Evolutionary conservation across 2,888 invertebrate species (phyloP).

Genomic region (Psylliodes chrysocephalus): DNA sequence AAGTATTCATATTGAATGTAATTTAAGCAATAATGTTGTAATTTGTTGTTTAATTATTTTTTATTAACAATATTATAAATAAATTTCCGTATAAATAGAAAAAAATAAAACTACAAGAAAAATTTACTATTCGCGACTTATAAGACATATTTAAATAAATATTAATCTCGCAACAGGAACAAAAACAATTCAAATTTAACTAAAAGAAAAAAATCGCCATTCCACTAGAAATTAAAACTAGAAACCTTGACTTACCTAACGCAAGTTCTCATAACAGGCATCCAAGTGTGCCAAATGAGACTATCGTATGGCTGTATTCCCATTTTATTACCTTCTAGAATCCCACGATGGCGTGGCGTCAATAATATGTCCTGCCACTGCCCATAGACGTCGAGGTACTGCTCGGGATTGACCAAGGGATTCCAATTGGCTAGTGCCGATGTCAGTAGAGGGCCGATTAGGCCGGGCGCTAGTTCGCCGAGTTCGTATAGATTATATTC

Average conservation of each 20-base stretch:
- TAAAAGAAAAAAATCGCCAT: slow-evolving; percentile 27
- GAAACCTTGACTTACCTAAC: slow-evolving; percentile 71
- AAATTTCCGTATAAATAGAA: no score
- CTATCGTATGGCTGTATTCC: slow-evolving; percentile 79
- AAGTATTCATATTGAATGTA: no score
- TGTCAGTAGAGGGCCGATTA: slow-evolving; percentile 86
- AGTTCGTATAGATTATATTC: slow-evolving; percentile 89
- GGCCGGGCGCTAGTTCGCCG: slow-evolving; percentile 83
- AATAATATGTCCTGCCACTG: slow-evolving; percentile 77
- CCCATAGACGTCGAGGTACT: slow-evolving; percentile 72
- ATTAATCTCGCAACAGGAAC: background rate
- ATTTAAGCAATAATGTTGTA: no score
- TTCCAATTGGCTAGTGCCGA: slow-evolving; percentile 82
- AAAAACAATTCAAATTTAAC: background rate
- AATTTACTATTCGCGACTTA: no score
- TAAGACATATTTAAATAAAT: no score
- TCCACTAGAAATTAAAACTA: slow-evolving; percentile 43
- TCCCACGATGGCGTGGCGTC: slow-evolving; percentile 58
- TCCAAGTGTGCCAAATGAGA: slow-evolving; percentile 90
- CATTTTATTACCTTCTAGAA: slow-evolving; percentile 64
- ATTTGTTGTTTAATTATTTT: no score
- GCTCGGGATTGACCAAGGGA: slow-evolving; percentile 75
- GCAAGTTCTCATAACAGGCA: slow-evolving; percentile 81
- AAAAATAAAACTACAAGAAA: no score
- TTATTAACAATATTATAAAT: no score